Base-by-base conservation (phyloP, 2,888 invertebrate genomes). In the Rhamphomyia laevipes region DNA sequence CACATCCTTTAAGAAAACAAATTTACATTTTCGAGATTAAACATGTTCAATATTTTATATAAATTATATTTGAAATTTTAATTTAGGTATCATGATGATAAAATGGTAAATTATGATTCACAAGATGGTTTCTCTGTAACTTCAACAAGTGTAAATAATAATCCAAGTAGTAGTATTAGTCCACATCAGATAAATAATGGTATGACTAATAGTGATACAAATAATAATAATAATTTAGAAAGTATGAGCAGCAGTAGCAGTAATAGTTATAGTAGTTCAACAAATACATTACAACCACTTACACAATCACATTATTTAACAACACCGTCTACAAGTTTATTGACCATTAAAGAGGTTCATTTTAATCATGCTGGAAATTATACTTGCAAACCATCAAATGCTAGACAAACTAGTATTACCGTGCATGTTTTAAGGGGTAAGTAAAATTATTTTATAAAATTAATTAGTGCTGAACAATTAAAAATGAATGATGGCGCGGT, bases 81-180 rank as follows among this genome's bases (percentile, higher is more conserved):
- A n/a, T n/a, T n/a, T n/a, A n/a, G n/a, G n/a, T n/a, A n/a, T n/a
- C n/a, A n/a, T n/a, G n/a, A 55, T 50, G 54, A 82, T 61, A 74
- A 84, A 57, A 86, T 89, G 86, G 87, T 89, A 63, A 89, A 89
- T 70, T 89, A 86, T 63, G 87, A 89, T 66, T 65, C 80, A 44
- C 84, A 81, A 73, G 77, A 77, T 62, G 79, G n/a, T n/a, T n/a
- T n/a, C n/a, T n/a, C 64, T 21, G 70, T 70, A 31, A 65, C 64
- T 31, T 64, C 66, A 33, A 59, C 60, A 43, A 57, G 57, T 37
- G 59, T 58, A 31, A 64, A 60, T 50, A 56, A 54, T 27, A 53
- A 47, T 42, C 47, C 52, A 30, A 51, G 49, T 53, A 57, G 49
- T 38, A 52, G 33, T 15, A 51, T 49, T 51, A 51, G 51, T 50